These are phyloP conservation scores for Gymnodraco acuticeps DNA, from an alignment of 2,797 vertebrate species.

Conservation along the genomic window DNA sequence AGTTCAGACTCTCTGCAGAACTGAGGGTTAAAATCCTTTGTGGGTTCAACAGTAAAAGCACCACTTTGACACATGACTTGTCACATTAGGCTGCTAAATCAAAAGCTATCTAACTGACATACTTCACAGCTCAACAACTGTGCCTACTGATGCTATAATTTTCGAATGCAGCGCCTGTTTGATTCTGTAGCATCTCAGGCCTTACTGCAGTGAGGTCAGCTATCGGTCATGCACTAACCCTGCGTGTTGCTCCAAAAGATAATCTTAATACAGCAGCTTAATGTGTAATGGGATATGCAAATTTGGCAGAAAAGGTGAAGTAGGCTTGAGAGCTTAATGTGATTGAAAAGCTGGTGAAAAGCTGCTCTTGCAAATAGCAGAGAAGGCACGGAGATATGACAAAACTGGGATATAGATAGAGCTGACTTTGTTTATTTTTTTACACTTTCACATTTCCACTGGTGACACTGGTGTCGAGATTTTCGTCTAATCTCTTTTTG, in stretches of 20 bases:
- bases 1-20: background rate
- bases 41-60: background rate
- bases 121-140: background rate
- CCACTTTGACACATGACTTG: background rate
- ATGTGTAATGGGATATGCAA: slow-evolving; percentile 33
- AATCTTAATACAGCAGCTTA: slow-evolving; percentile 11
- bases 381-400: background rate
- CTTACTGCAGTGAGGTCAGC: slow-evolving; percentile 13
- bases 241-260: slow-evolving; percentile 1
- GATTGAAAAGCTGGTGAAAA: slow-evolving; percentile 22
- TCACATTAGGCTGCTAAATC: background rate
- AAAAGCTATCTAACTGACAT: background rate
- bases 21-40: background rate
- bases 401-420: slow-evolving; percentile 10
- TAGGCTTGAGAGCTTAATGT: slow-evolving; percentile 6
- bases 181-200: background rate
- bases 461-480: slow-evolving; percentile 15
- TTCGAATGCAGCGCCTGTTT: background rate
- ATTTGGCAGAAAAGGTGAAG: slow-evolving; percentile 4
- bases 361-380: background rate
- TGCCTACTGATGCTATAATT: background rate
- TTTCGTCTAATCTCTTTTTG: background rate
- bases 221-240: background rate
- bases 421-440: slow-evolving; percentile 18
- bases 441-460: slow-evolving; percentile 6